Base-by-base conservation (phyloP, 2,888 invertebrate species). In the Ennomos quercinarius region DNA sequence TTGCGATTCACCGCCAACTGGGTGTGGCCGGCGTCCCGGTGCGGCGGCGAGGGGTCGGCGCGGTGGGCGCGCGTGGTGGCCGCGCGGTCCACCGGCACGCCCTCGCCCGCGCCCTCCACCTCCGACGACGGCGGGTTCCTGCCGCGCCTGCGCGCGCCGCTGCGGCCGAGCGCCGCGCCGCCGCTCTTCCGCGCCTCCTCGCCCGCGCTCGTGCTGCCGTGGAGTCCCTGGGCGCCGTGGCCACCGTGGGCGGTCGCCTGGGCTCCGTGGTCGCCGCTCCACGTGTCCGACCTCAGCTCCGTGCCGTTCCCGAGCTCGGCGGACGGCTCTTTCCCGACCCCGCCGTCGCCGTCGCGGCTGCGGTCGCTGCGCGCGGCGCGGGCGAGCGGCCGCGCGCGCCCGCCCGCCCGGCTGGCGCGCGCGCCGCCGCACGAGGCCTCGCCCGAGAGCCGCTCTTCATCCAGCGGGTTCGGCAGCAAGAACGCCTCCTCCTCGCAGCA, bases 381-480 rank as follows among this genome's bases (percentile, higher is more conserved):
- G 76, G 82, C 11, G 76, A 81, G 3, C 79, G 87, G 51, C 75
- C 93, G 95, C 48, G 94, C 95, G 12, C 92, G 96, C 54, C 93
- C 96, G 49, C 93, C 95, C 61, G 95, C 95, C 1, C 57, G 86
- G 0, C 87, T 83, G 71, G 72, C 92, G 94, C 63, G 95, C 93
- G 87, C 95, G 47, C 95, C 95, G 13, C 95, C 95, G 38, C 89
- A 94, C 78, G 96, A 97, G 80, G 96, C 97, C 9, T 97, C 97
- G 4, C 98, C 98, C 0, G 97, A 97, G 83, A 97, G 97, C 77
- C 94, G 97, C 50, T 97, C 97, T 12, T 97, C 97, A 77, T 97
- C 97, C 39, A 97, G 97, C 80, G 98, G 98, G 10, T 97, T 98
- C 83, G 98, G 97, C 62, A 97, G 97, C 78, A 97, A 98, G 82